A percentile compares a stretch with the other conserved stretches of the same genome.
Conservation (phyloP, 2,888 invertebrate genomes). For the Xanthia icteritia region DNA sequence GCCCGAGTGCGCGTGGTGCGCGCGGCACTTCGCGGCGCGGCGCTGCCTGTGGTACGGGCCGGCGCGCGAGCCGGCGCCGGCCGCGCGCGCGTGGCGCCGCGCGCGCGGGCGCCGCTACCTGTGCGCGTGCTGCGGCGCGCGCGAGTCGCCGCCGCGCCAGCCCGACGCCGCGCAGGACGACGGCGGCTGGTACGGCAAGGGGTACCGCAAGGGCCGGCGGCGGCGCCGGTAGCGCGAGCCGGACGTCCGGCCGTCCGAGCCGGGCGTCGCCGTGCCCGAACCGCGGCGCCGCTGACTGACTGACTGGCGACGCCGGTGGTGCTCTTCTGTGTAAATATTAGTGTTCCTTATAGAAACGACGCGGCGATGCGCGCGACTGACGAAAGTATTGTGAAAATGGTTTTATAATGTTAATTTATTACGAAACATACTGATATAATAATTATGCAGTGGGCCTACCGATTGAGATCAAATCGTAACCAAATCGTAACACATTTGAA, state of each 20-base stretch:
- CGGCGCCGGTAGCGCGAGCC: conserved; percentile 83
- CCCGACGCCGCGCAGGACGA: conserved; percentile 68
- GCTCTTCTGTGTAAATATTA: background rate
- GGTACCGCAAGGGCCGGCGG: conserved; percentile 93
- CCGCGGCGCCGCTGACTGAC: conserved; percentile 38
- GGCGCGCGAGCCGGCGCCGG: conserved; percentile 80
- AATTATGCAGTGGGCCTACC: conserved; percentile 1
- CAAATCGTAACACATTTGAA: background rate
- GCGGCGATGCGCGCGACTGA: background rate
- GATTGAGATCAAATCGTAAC: conserved; percentile 35
- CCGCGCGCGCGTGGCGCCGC: conserved; percentile 76
- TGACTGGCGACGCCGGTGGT: background rate
- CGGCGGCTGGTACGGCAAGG: conserved; percentile 96
- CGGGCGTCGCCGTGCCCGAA: conserved; percentile 56
- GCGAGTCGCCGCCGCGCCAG: conserved; percentile 76
- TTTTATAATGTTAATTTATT: conserved; percentile 28
- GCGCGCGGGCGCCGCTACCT: conserved; percentile 91
- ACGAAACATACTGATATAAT: background rate
- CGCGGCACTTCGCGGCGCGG: conserved; percentile 74
- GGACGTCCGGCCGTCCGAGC: conserved; percentile 65
- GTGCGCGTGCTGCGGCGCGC: conserved; percentile 92
- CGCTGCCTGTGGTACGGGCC: conserved; percentile 89
- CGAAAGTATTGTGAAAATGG: background rate
- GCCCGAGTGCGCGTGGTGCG: conserved; percentile 81
- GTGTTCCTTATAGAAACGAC: background rate